Percentiles rank a stretch among this genome's conserved stretches.
Evolutionary conservation across 1,140 invertebrate species (phyloP).

Genomic region (Drosophila mojavensis): DNA sequence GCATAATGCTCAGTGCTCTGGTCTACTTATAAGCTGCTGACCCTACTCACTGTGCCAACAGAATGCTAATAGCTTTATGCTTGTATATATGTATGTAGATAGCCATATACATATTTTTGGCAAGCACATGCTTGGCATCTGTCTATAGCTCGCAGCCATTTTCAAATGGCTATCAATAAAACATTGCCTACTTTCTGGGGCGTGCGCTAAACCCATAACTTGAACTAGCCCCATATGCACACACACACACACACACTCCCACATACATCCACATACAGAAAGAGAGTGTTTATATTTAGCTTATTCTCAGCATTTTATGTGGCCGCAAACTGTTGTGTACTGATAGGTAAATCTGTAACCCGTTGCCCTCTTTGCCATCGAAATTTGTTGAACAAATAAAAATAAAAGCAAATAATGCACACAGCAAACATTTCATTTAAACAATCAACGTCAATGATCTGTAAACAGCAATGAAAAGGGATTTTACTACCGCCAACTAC

Average conservation of each 20-base stretch:
- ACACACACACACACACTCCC: neutral
- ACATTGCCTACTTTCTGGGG: slow-evolving; percentile 60
- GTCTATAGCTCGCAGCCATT: slow-evolving; percentile 20
- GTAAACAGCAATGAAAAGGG: slow-evolving; percentile 81
- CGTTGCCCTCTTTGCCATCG: slow-evolving; percentile 21
- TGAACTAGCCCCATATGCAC: slow-evolving; percentile 21
- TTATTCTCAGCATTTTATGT: slow-evolving; percentile 57
- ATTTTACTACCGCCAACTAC: slow-evolving; percentile 45
- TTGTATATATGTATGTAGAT: slow-evolving; percentile 6
- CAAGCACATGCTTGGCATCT: slow-evolving; percentile 36
- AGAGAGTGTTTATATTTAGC: slow-evolving; percentile 64
- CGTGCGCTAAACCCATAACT: slow-evolving; percentile 47
- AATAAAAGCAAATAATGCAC: slow-evolving; percentile 75
- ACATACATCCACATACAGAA: neutral
- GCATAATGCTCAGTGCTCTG: neutral
- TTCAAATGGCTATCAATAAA: slow-evolving; percentile 70
- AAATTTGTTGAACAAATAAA: slow-evolving; percentile 64
- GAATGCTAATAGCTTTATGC: slow-evolving; percentile 40
- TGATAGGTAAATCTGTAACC: slow-evolving; percentile 17
- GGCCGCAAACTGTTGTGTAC: slow-evolving; percentile 55
- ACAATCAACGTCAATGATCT: slow-evolving; percentile 83
- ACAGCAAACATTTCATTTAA: slow-evolving; percentile 81
- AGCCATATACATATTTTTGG: slow-evolving; percentile 16
- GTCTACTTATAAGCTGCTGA: slow-evolving; percentile 5
- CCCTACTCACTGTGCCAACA: slow-evolving; percentile 5